Evolutionary conservation across 2,113 vertebrate species (phyloP), one percentile per base, ranked within the genome.

Genomic region (Murina feae): DNA sequence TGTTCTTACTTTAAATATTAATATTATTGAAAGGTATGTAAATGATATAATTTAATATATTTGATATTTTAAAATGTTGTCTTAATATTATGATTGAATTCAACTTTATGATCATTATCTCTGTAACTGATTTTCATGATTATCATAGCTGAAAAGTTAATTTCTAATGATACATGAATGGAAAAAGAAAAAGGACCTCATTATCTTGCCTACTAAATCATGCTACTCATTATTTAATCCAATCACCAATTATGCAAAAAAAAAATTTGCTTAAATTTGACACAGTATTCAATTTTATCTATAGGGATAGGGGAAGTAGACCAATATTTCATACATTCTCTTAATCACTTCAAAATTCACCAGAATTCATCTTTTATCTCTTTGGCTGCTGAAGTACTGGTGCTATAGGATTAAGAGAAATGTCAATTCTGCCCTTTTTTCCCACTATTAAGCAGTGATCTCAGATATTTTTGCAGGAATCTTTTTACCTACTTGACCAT

Each of bases 181-280:
- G 60, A 28, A 86, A 89, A 90, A 80, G 30, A 47, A 83, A 91
- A 95, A 79, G 9, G 20, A 47, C 75, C 12, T 81, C 53, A 82
- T 88, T 90, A 78, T 44, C 80, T 76, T 91, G 42, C 1, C 42
- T 86, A 44, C 42, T 91, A 91, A 91, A 71, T 69, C 90, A 84
- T 35, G 4, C 14, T 30, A 51, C 20, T 82, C 35, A 49, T 63
- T 90, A 71, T 60, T 78, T 47, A 69, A 74, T 68, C 4, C 8
- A 68, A 35, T 25, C 3, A 71, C 58, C 49, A 80, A 47, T 63
- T 79, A 83, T 65, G 23, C 20, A 89, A 96, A 95, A 88, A 47
- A 23, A 63, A 85, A n/a, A n/a, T n/a, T 49, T 69, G 25, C 66
- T 81, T 94, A 90, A 96, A 94, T 86, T 86, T 76, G 30, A 95